Base-by-base conservation (phyloP, 1,140 invertebrate genomes). In the Cyrtorhinus lividipennis region DNA sequence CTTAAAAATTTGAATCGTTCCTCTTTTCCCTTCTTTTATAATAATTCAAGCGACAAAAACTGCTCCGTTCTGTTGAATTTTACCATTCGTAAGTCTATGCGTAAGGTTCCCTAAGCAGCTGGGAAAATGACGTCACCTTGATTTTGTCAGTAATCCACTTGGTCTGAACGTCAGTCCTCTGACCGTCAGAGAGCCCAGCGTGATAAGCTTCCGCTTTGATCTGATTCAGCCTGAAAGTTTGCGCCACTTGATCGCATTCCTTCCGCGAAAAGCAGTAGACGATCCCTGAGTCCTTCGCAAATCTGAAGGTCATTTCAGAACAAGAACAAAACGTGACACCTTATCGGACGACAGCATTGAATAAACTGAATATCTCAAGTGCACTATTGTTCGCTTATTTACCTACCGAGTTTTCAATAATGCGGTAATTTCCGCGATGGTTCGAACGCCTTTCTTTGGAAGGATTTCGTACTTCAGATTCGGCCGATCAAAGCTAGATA, bases 191-290 rank as follows among this genome's bases (percentile, higher is more conserved):
- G 1, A 97, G 76, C 0, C 93, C 92, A 15, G 94, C 95, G 78
- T 98, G 95, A 78, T 98, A 98, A 45, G 85, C 76, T 13, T 75
- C 74, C 1, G 87, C 83, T 70, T 80, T 78, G 12, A 97, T 81
- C n/a, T 85, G 83, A 66, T 76, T 76, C n/a, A 75, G 71, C 53
- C 72, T 75, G 66, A 97, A 75, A 45, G 81, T 77, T 2, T 73
- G 67, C 0, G 90, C 82, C 26, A 88, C 76, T 61, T 79, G 75
- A 67, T 96, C 92, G 75, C 91, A 94, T 67, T 98, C 94, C 66
- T 90, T 93, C 62, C 92, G 82, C 5, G 94, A 94, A 18, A 96
- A 77, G 68, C 94, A 97, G 76, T 99, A 99, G 56, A 99, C 84
- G 68, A 99, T 99, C 2, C 95, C 96, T 59, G 84, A 88, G 38